phyloP scores from a whole-genome alignment of 2,888 invertebrate species.

The Argyresthia goedartella region DNA sequence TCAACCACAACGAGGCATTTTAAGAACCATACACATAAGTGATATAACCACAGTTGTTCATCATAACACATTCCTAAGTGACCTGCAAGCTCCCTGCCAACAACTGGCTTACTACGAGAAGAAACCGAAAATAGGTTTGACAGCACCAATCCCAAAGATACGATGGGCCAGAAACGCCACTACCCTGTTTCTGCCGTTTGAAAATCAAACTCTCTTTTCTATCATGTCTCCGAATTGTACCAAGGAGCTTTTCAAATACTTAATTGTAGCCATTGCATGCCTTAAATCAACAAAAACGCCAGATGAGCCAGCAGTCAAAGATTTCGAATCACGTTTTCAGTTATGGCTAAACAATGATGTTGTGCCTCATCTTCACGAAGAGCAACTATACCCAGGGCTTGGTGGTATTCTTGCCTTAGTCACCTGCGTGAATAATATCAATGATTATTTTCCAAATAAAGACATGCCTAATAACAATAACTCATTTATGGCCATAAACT shows the following conservation, averaged over 20 bases:
- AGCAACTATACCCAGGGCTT: constrained; percentile 71
- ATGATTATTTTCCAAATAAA: too few species aligned
- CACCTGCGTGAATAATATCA: constrained; percentile 13
- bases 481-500: neutral
- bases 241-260: constrained; percentile 67
- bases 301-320: constrained; percentile 26
- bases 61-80: neutral
- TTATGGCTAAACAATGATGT: constrained; percentile 65
- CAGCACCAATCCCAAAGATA: constrained; percentile 70
- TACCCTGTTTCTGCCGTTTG: constrained; percentile 74
- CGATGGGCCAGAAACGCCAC: constrained; percentile 64
- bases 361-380: constrained; percentile 68
- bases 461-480: too few species aligned
- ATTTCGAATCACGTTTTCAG: constrained; percentile 65
- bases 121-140: constrained; percentile 21
- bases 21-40: neutral
- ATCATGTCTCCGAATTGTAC: constrained; percentile 29
- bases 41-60: neutral
- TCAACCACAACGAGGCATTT: neutral
- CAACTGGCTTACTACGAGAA: constrained; percentile 38
- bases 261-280: constrained; percentile 64
- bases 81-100: constrained; percentile 26
- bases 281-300: too few species aligned
- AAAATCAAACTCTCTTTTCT: constrained; percentile 31
- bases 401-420: constrained; percentile 52